A percentile compares a stretch with the other conserved stretches of the same genome.
Evolutionary conservation across 2,113 vertebrate species (phyloP).

Genomic region (Chloropsis cyanopogon): DNA sequence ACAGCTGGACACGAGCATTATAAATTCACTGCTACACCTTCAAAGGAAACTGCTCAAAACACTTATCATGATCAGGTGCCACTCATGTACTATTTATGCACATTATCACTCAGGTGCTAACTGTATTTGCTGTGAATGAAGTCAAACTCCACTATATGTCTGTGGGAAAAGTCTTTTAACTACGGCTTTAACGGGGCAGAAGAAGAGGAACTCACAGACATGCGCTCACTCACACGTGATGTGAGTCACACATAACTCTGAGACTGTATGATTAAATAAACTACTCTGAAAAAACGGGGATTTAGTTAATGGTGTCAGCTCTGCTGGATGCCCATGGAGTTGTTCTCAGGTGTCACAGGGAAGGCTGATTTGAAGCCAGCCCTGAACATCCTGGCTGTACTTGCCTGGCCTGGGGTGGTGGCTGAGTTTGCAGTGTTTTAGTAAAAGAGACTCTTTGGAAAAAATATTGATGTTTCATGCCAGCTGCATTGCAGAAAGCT

Average conservation of each 20-base stretch:
- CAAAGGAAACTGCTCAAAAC: background rate
- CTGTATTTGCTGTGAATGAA: background rate
- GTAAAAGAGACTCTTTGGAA: background rate
- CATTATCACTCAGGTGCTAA: background rate
- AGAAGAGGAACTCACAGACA: background rate
- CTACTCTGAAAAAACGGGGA: background rate
- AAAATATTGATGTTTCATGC: background rate
- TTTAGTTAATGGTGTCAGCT: background rate
- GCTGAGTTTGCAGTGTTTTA: background rate
- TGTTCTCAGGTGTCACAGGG: background rate
- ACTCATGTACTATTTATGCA: background rate
- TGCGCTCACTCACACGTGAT: background rate
- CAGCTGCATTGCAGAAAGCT: background rate
- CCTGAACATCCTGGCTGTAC: background rate
- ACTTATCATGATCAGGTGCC: background rate
- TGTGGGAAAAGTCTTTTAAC: background rate
- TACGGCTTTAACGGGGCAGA: background rate
- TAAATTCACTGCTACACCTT: background rate
- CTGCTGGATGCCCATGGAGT: background rate
- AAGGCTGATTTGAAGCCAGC: background rate
- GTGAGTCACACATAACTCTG: background rate
- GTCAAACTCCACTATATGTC: background rate
- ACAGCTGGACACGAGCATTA: rapidly evolving
- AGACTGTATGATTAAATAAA: background rate
- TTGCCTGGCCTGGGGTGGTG: rapidly evolving